A percentile compares a stretch with the other conserved stretches of the same genome.
Evolutionary conservation across 2,797 vertebrate species (phyloP).

Genomic region (Gymnothorax javanicus): DNA sequence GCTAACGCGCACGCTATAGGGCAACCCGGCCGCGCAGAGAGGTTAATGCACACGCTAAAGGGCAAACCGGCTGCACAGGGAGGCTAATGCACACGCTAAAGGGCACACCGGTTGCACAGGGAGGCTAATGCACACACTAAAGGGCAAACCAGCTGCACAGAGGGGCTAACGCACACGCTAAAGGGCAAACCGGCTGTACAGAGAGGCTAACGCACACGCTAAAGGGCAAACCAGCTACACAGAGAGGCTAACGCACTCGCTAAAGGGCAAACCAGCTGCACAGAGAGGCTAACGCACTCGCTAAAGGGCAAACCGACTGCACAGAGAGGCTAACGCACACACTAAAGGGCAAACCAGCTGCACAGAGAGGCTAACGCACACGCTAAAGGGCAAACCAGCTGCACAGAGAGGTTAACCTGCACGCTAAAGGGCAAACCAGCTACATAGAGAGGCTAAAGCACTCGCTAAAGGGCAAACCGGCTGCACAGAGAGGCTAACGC

Average conservation of each 20-base stretch:
- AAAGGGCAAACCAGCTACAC: background rate
- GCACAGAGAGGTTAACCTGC: background rate
- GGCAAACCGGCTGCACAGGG: background rate
- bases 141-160: too few relatives aligned
- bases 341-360: background rate
- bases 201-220: too few relatives aligned
- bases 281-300: background rate
- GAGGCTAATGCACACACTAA: too few relatives aligned
- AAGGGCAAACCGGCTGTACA: too few relatives aligned
- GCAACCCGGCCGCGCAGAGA: background rate
- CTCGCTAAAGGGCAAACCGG: too few relatives aligned
- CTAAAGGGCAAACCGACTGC: background rate
- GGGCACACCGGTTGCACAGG: too few relatives aligned
- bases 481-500: too few relatives aligned
- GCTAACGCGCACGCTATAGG: background rate
- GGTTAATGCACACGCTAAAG: background rate
- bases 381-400: background rate
- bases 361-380: background rate
- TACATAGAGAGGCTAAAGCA: too few relatives aligned
- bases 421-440: background rate
- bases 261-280: background rate
- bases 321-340: background rate
- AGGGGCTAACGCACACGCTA: too few relatives aligned
- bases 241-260: background rate
- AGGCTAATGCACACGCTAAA: too few relatives aligned